Percentiles rank a stretch among this genome's conserved stretches.
These are phyloP conservation scores for Drosophila infuscata DNA, from an alignment of 2,888 invertebrate species.

Conservation along the genomic window DNA sequence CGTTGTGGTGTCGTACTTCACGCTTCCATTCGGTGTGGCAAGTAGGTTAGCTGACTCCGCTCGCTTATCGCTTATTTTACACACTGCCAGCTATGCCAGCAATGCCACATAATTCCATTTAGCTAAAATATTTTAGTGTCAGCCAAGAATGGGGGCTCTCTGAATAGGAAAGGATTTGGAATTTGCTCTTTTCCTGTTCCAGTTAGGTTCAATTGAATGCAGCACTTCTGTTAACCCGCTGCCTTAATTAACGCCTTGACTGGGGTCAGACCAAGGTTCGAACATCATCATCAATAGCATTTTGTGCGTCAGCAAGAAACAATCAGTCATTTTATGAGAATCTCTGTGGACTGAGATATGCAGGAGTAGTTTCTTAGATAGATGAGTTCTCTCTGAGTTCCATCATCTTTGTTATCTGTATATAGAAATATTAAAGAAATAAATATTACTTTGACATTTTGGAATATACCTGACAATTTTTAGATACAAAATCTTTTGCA, in stretches of 20 bases:
- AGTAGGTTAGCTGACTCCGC: conserved; percentile 17
- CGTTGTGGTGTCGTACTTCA: conserved; percentile 21
- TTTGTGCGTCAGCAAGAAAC: conserved; percentile 22
- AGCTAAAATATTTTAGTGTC: conserved; percentile 73
- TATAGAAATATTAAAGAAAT: not conserved
- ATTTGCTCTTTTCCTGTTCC: conserved; percentile 23
- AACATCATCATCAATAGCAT: conserved; percentile 46
- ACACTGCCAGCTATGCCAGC: conserved; percentile 72
- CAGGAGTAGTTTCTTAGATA: not conserved
- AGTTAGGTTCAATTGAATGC: conserved; percentile 33
- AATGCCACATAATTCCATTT: conserved; percentile 70
- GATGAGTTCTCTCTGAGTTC: not conserved
- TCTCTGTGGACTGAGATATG: not conserved
- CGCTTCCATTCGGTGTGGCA: conserved; percentile 3
- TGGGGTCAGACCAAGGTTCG: conserved; percentile 44
- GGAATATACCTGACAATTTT: not conserved
- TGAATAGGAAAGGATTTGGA: conserved; percentile 65
- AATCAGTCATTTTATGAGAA: conserved; percentile 36
- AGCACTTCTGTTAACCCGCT: conserved; percentile 1
- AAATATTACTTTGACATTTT: not conserved
- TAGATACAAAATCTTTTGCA: not conserved
- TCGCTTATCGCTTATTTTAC: conserved; percentile 80
- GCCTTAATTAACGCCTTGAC: conserved; percentile 64
- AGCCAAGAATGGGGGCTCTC: conserved; percentile 38
- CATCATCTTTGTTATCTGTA: not conserved